phyloP scores from a whole-genome alignment of 2,797 vertebrate species.

The Micromesistius poutassou region DNA sequence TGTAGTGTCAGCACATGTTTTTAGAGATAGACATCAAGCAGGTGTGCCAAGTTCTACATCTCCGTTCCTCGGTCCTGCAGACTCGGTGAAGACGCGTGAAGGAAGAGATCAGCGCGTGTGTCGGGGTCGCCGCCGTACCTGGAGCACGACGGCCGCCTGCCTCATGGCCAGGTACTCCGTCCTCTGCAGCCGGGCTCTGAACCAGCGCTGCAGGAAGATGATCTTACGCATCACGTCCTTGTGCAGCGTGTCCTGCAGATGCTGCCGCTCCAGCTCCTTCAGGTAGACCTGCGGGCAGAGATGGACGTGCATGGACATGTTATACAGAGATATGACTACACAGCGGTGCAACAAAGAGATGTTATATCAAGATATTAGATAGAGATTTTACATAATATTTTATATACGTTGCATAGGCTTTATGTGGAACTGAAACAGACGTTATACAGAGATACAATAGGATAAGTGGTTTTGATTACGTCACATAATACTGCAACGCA shows the following conservation, averaged over 20 bases:
- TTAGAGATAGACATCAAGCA: neutral
- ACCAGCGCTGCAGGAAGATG: conserved; percentile 90
- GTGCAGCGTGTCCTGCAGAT: conserved; percentile 88
- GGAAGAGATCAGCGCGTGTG: neutral
- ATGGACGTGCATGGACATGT: too few relatives aligned
- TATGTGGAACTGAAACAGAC: too few relatives aligned
- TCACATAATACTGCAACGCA: too few relatives aligned
- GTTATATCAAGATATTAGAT: too few relatives aligned
- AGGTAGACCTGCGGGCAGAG: conserved; percentile 83
- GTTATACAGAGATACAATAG: too few relatives aligned
- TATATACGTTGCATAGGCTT: too few relatives aligned
- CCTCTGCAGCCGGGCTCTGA: conserved; percentile 82
- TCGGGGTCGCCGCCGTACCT: conserved; percentile 77
- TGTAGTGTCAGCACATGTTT: neutral
- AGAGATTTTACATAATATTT: too few relatives aligned
- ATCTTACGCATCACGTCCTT: conserved; percentile 92
- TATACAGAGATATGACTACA: too few relatives aligned
- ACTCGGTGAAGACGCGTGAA: neutral
- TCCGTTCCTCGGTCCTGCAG: neutral
- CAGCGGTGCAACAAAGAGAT: too few relatives aligned
- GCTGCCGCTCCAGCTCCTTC: conserved; percentile 89
- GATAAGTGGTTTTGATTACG: too few relatives aligned
- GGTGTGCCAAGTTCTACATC: neutral
- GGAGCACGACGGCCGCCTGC: conserved; percentile 78
- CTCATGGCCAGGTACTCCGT: conserved; percentile 80